Base-by-base conservation (phyloP, 1,140 invertebrate species). In the Coelopa frigida region DNA sequence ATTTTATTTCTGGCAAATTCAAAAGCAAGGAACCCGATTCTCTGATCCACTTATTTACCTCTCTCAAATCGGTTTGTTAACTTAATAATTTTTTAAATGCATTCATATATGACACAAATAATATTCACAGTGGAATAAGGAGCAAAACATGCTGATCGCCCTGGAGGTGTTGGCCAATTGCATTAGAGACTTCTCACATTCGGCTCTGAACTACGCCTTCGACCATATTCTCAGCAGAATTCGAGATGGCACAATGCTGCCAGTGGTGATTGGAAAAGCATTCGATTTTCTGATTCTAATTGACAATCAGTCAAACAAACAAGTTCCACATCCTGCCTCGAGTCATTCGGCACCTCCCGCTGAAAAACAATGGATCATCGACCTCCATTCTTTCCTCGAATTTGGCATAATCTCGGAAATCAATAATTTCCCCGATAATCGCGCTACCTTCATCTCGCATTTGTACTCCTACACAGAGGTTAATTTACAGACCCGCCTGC, bases 1-100 rank as follows among this genome's bases (percentile, higher is more conserved):
- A 59, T 33, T 59, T 67, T 3, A 62, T 69, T n/a, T 62, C 53
- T 14, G 61, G 59, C 24, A 68, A 55, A 27, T 44, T 55, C 5
- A 53, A 51, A 27, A 46, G 43, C 37, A 48, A 48, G 15, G 51
- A 53, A 56, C 41, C 50, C 50, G 65, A 69, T 36, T 46, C 59
- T 2, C 40, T 68, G 0, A 59, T 68, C 5, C 51, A 51, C 26
- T 54, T 46, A 4, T 65, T 68, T 32, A 51, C 36, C 15, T 14
- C 44, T 29, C 5, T 45, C 11, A 29, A 51, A 46, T 48, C 49
- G 42, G 52, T 54, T 48, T 20, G 41, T 31, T 23, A 26, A 10
- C n/a, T 17, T 27, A 44, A 29, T 12, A 44, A 21, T 44, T 8
- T 24, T 4, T 8, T 1, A 23, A 29, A 38, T 15, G 18, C 15